These are phyloP conservation scores for Drosophila virilis DNA, from an alignment of 1,140 invertebrate genomes.

Conservation along the genomic window DNA sequence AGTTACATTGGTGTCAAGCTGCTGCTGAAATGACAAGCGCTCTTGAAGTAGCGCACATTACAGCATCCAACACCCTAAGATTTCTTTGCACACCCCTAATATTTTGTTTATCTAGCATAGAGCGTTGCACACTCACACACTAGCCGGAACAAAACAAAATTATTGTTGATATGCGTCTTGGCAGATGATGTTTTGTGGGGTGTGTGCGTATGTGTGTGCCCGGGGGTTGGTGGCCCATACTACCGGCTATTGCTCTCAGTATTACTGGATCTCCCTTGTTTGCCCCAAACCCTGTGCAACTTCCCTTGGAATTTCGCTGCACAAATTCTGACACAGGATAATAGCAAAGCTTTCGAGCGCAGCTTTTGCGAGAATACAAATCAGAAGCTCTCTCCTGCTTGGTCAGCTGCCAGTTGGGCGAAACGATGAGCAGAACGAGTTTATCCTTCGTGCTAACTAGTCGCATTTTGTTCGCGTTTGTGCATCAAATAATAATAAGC, in stretches of 20 bases:
- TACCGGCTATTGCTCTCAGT: conserved; percentile 44
- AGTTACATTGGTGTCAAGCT: conserved; percentile 31
- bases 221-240: conserved; percentile 26
- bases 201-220: conserved; percentile 26
- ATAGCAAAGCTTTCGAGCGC: conserved; percentile 22
- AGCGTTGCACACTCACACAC: conserved; percentile 38
- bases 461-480: conserved; percentile 74
- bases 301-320: conserved; percentile 72
- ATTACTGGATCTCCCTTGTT: conserved; percentile 16
- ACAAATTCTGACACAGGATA: conserved; percentile 73
- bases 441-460: conserved; percentile 83
- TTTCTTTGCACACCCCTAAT: conserved; percentile 65
- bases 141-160: conserved; percentile 65
- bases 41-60: conserved; percentile 48
- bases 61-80: conserved; percentile 58
- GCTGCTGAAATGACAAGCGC: not conserved
- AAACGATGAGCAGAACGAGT: conserved; percentile 69
- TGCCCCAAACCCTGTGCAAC: conserved; percentile 37
- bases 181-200: conserved; percentile 62
- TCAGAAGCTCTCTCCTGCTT: conserved; percentile 42
- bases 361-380: conserved; percentile 36
- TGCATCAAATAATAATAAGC: conserved; percentile 32
- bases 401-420: conserved; percentile 48
- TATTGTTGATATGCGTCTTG: conserved; percentile 66
- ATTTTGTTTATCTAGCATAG: conserved; percentile 75